phyloP scores from a whole-genome alignment of 2,797 vertebrate species.

The Thaleichthys pacificus region DNA sequence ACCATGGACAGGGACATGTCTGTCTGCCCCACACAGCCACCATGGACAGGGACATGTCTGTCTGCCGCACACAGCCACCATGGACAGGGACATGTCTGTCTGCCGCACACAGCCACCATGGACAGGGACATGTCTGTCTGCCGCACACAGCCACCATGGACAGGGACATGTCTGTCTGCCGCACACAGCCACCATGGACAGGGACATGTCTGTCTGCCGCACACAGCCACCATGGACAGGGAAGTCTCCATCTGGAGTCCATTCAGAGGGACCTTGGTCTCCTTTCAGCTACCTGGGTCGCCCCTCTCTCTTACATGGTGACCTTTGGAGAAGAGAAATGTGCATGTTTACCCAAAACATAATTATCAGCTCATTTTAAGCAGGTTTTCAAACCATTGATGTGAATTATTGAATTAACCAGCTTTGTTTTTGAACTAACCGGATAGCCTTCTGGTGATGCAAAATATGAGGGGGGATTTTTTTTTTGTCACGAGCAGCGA shows the following conservation, averaged over 20 bases:
- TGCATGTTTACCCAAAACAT: constrained; percentile 36
- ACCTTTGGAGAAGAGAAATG: constrained; percentile 34
- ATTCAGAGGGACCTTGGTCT: constrained; percentile 53
- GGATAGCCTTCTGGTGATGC: constrained; percentile 34
- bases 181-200: constrained; percentile 43
- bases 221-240: constrained; percentile 47
- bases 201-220: constrained; percentile 61
- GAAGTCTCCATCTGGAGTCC: constrained; percentile 74
- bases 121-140: too few species aligned
- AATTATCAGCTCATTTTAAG: constrained; percentile 30
- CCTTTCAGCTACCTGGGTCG: background rate
- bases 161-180: too few species aligned
- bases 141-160: constrained; percentile 44
- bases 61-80: constrained; percentile 45
- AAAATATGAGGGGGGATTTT: constrained; percentile 30
- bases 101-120: constrained; percentile 45
- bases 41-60: constrained; percentile 52
- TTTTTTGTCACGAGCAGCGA: constrained; percentile 14
- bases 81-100: constrained; percentile 55
- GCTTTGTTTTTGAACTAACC: constrained; percentile 28
- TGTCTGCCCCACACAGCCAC: constrained; percentile 46
- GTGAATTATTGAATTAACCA: constrained; percentile 30
- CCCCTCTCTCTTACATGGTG: constrained; percentile 18
- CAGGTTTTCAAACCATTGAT: constrained; percentile 25
- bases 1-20: constrained; percentile 53